Base-by-base conservation (phyloP, 1,140 invertebrate genomes). In the Drosophila navojoa region DNA sequence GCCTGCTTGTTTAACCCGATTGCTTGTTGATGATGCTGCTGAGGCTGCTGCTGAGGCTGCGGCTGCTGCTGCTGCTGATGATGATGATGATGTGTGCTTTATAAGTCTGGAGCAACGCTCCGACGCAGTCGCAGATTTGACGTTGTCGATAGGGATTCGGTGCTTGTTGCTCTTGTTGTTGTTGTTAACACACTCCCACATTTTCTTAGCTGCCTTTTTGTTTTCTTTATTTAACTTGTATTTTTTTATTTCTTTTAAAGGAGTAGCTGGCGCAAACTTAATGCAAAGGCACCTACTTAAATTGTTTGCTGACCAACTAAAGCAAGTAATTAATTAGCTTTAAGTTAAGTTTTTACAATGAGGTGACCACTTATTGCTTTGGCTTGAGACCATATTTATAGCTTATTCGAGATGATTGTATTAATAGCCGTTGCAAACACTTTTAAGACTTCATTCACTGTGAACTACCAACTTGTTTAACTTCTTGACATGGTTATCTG, bases 141-240 rank as follows among this genome's bases (percentile, higher is more conserved):
- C 67, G 76, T 68, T 57, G 63, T 76, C 75, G 81, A 86, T 86
- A 86, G 82, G 64, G 60, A 25, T 61, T 22, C 19, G 38, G 53
- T 57, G 74, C 71, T 77, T 77, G 75, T 77, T 77, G 75, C 57
- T 45, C 71, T 86, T 75, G 77, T 77, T 84, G 81, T 79, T 73
- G 84, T 66, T 87, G 79, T 86, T 86, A 86, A 89, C 82, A 86
- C 82, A 86, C 82, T 87, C 82, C 82, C 82, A 87, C 82, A 81
- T 70, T 82, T 78, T 79, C 58, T 54, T 59, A 60, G 9, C 58
- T 44, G 22, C 15, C 61, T 69, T 53, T 53, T 53, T 27, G n/a
- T 53, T 72, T 71, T 50, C 45, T 60, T 64, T 58, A 25, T 27
- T 50, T 58, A 32, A 10, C n/a, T 67, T 9, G 6, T 9, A 7